phyloP scores from a whole-genome alignment of 1,140 invertebrate species.

The Saccostrea echinata region DNA sequence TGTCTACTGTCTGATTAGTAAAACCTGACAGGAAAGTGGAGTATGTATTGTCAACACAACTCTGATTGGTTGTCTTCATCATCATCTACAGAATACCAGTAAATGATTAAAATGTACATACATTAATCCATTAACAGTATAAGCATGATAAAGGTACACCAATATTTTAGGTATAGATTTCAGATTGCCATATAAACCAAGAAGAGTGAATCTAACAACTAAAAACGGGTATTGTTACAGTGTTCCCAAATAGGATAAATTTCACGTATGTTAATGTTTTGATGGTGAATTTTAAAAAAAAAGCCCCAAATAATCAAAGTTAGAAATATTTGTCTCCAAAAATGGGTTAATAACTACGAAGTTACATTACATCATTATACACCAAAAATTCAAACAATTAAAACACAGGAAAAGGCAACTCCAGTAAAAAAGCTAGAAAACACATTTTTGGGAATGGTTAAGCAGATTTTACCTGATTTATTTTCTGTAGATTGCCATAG shows the following conservation, averaged over 20 bases:
- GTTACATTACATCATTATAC: no score
- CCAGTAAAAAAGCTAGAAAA: no score
- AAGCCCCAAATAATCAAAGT: no score
- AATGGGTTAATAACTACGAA: no score
- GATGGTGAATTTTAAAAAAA: neutral
- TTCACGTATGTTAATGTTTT: neutral
- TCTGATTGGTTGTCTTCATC: slow-evolving; percentile 81
- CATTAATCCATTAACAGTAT: neutral
- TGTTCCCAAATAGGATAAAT: neutral
- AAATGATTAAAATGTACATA: neutral
- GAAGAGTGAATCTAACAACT: no score
- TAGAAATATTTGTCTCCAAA: no score
- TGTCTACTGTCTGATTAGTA: slow-evolving; percentile 84
- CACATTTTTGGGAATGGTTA: no score
- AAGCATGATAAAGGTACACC: no score
- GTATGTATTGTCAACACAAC: slow-evolving; percentile 92
- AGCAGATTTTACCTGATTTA: slow-evolving; percentile 55
- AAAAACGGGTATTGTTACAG: no score
- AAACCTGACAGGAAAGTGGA: slow-evolving; percentile 87
- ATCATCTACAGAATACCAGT: slow-evolving; percentile 52
- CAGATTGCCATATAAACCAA: no score
- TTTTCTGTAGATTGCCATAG: slow-evolving; percentile 61
- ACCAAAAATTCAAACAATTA: no score
- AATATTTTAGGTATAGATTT: no score
- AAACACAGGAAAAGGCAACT: neutral